Evolutionary conservation across 1,140 invertebrate species (phyloP), one percentile per base, ranked within the genome.

Genomic region (Drosophila biarmipes): DNA sequence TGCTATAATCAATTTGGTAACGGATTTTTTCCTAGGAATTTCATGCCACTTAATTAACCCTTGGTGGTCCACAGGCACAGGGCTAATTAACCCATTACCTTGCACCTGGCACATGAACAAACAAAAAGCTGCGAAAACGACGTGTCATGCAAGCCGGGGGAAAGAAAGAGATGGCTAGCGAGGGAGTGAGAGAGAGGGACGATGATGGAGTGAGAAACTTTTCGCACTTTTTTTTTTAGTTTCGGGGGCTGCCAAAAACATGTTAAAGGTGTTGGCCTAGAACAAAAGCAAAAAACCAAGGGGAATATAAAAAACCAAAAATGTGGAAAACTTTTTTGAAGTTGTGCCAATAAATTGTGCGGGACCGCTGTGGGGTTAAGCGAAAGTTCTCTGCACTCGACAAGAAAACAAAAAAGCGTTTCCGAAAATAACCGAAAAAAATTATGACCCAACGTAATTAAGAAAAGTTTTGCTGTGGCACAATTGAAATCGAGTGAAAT

Each of bases 21-120:
- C 48, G 46, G 45, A 73, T 67, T 48, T 74, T 73, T 59, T 49
- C 48, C 57, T 15, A 27, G n/a, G 52, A 73, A 80, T 66, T 86
- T 76, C 68, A 66, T 67, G 66, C 78, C 59, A 85, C 73, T 78
- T 87, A 87, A 87, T 86, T 86, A 86, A 57, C 73, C 78, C 68
- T 45, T 29, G 68, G 59, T 48, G 59, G 59, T 59, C 71, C 57
- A 38, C 29, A 24, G 52, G n/a, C 38, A 3, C 17, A 11, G 43
- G 49, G 24, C 58, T 86, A 86, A 86, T 86, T 86, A 86, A 87
- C 82, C 74, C 84, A 82, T 75, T 82, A 86, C 78, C 64, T 75
- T 42, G 62, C 76, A 67, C 75, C 63, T 73, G 53, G 66, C 72
- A 73, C 46, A 64, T 56, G 55, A 71, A 53, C 53, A 64, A 64